Evolutionary conservation across 2,888 invertebrate species (phyloP), one percentile per base, ranked within the genome.

Genomic region (Cartodere bifasciata): DNA sequence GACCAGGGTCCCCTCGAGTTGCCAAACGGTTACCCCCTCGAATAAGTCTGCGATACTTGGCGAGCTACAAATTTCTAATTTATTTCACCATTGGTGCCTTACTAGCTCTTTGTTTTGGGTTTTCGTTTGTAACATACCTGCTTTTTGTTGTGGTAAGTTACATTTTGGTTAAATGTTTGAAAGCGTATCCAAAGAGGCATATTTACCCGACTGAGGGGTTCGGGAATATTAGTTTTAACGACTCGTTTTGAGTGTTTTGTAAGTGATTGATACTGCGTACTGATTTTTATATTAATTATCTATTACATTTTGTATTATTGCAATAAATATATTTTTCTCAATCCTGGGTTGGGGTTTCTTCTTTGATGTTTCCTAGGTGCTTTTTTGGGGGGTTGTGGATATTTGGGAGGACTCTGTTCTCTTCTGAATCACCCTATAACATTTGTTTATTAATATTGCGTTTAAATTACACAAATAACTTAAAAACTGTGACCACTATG

Each of bases 11-110:
- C 16, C 65, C 64, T 10, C 57, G 73, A 7, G 62, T 68, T 7
- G 62, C 66, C 24, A 63, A 64, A 36, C 61, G 67, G 13, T 56
- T 84, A 24, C 77, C 79, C 0, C 72, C 83, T 1, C 60, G 83
- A 28, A 44, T 83, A 5, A 76, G 76, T 26, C 56, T 85, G 26
- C 65, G 86, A 22, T 59, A 65, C 28, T 61, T 80, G 10, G 83
- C 79, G 4, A 73, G 72, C 28, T 70, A 78, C 42, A 63, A 65
- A 21, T 68, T 72, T 31, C 50, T 77, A 15, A 47, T 64, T 2
- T 70, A 69, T 58, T 44, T 75, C 16, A 49, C 56, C 3, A 31
- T 74, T 1, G 68, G 73, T 2, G 64, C 65, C 29, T 39, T 70
- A 4, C 22, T 70, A 3, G 62, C 65, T 21, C 67, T 64, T 57